These are phyloP conservation scores for Chrysodeixis includens DNA, from an alignment of 2,888 invertebrate genomes.

Conservation along the genomic window DNA sequence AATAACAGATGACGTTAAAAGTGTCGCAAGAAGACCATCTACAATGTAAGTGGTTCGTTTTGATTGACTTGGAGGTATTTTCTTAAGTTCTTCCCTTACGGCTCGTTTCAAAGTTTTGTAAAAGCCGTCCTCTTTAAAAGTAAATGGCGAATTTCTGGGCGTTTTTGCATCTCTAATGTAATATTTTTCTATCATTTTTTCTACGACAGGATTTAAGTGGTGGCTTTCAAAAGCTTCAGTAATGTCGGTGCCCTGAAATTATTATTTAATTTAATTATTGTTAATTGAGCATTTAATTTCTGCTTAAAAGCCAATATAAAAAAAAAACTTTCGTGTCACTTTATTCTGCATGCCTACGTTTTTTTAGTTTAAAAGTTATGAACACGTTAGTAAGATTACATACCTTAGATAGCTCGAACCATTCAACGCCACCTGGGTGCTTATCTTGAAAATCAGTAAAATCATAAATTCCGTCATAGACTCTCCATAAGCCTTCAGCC, in stretches of 20 bases:
- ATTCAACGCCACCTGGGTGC: conserved; percentile 96
- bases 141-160: conserved; percentile 92
- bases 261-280: too few species aligned
- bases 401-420: conserved; percentile 92
- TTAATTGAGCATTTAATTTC: too few species aligned
- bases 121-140: conserved; percentile 93
- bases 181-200: conserved; percentile 90
- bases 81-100: conserved; percentile 87
- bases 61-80: conserved; percentile 75
- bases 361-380: conserved; percentile 21
- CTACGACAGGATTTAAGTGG: conserved; percentile 87
- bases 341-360: too few species aligned
- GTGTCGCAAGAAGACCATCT: conserved; percentile 76
- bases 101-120: conserved; percentile 91
- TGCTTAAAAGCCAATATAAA: too few species aligned
- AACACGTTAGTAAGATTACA: conserved; percentile 34
- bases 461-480: conserved; percentile 94
- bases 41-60: conserved; percentile 69
- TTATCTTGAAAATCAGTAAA: conserved; percentile 92
- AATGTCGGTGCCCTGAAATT: conserved; percentile 90
- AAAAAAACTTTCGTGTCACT: too few species aligned
- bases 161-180: conserved; percentile 90
- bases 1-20: conserved; percentile 73
- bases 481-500: conserved; percentile 93
- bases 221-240: conserved; percentile 90